These are phyloP conservation scores for Hydrozoanthus tunicans DNA, from an alignment of 64 coral and sea anemone genomes.

Conservation along the genomic window DNA sequence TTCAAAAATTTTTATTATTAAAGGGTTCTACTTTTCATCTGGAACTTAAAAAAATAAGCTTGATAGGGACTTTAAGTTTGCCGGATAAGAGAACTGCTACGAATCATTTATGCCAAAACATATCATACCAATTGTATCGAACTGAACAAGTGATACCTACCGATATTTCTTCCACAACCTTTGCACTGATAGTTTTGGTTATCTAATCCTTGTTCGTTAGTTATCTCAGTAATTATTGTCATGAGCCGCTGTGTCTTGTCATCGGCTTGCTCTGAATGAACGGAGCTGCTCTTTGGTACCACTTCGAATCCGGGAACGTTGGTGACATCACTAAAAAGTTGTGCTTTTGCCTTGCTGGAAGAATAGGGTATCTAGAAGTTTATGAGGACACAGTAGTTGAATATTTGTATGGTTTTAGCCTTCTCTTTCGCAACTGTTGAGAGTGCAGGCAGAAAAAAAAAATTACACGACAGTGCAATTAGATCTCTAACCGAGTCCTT, in stretches of 20 bases:
- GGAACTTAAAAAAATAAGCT: too few species aligned
- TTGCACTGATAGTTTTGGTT: constrained; percentile 95
- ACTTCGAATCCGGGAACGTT: constrained; percentile 78
- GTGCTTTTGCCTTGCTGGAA: neutral
- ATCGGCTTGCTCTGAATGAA: constrained; percentile 66
- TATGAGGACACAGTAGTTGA: neutral
- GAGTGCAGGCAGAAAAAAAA: too few species aligned
- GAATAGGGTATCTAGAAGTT: constrained; percentile 37
- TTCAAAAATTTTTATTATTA: too few species aligned
- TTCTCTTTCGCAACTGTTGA: too few species aligned
- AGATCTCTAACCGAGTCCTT: too few species aligned
- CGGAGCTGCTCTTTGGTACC: constrained; percentile 58
- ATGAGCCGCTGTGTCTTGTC: constrained; percentile 67
- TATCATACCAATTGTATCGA: too few species aligned
- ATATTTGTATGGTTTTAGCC: neutral
- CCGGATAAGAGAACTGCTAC: too few species aligned
- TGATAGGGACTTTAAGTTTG: too few species aligned
- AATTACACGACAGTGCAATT: too few species aligned
- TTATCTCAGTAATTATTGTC: constrained; percentile 72
- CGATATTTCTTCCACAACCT: constrained; percentile 93
- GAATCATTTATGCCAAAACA: too few species aligned
- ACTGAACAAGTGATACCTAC: constrained; percentile 17
- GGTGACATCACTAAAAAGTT: constrained; percentile 1
- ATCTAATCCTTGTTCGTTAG: constrained; percentile 91
- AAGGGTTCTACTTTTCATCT: too few species aligned